Percentiles rank a stretch among this genome's conserved stretches.
Evolutionary conservation across 2,888 invertebrate species (phyloP).

Genomic region (Morpho helenor): DNA sequence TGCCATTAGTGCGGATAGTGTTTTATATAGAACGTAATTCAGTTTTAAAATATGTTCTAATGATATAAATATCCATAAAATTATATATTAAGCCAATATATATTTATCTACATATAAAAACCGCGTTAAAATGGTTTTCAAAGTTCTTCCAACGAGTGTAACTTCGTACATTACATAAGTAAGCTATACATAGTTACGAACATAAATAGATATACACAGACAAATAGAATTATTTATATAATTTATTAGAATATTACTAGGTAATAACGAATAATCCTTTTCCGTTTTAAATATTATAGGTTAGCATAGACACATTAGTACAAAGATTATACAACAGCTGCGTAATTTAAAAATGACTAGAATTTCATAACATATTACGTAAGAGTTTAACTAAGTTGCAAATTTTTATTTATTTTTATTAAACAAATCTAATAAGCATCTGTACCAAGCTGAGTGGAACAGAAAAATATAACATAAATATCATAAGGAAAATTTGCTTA

Average conservation of each 20-base stretch:
- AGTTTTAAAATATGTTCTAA: too few species aligned
- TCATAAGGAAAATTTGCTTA: conserved; percentile 7
- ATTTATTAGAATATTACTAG: conserved; percentile 15
- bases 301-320: conserved; percentile 11
- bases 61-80: too few species aligned
- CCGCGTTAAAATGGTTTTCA: conserved; percentile 2
- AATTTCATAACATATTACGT: neutral
- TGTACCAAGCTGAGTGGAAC: neutral
- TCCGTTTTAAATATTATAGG: conserved; percentile 4
- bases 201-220: conserved; percentile 46
- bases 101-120: neutral
- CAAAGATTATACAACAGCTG: neutral
- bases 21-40: too few species aligned
- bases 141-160: conserved; percentile 27
- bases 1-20: too few species aligned
- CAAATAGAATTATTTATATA: conserved; percentile 34
- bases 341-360: conserved; percentile 2
- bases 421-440: neutral
- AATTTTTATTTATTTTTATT: neutral
- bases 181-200: conserved; percentile 59
- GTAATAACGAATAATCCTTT: conserved; percentile 13
- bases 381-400: neutral
- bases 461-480: conserved; percentile 6
- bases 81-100: too few species aligned
- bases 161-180: conserved; percentile 57